Evolutionary conservation across 2,113 vertebrate genomes (phyloP).

Genomic region (Synchiropus splendidus): DNA sequence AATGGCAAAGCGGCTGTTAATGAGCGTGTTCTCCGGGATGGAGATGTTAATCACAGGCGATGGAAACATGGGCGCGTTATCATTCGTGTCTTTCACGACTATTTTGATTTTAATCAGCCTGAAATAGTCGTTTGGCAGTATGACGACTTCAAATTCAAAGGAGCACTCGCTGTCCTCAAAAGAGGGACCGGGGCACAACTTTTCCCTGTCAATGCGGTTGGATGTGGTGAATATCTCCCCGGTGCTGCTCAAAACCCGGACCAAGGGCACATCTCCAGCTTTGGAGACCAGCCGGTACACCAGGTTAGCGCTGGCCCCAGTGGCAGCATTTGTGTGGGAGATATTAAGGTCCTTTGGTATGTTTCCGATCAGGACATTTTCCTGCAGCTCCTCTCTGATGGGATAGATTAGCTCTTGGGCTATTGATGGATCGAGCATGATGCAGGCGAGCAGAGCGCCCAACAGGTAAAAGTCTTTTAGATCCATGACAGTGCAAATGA

Average conservation of each 20-base stretch:
- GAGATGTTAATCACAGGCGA: constrained; percentile 99
- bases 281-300: constrained; percentile 98
- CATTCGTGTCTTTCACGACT: constrained; percentile 96
- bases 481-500: constrained; percentile 85
- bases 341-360: constrained; percentile 99
- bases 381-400: constrained; percentile 95
- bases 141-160: constrained; percentile 98
- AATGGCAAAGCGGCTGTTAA: constrained; percentile 96
- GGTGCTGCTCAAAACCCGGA: constrained; percentile 91
- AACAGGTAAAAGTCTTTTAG: constrained; percentile 99
- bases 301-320: constrained; percentile 86
- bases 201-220: constrained; percentile 93
- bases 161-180: constrained; percentile 94
- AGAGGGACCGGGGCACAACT: constrained; percentile 86
- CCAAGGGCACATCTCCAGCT: constrained; percentile 90
- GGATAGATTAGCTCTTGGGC: constrained; percentile 99
- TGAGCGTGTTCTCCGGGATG: constrained; percentile 97
- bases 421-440: constrained; percentile 92
- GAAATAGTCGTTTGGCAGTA: constrained; percentile 98
- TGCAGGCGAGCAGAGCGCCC: constrained; percentile 87
- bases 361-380: constrained; percentile 98
- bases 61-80: constrained; percentile 98
- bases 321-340: constrained; percentile 92
- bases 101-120: constrained; percentile 99
- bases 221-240: constrained; percentile 97